Conservation (phyloP, 2,888 invertebrate genomes). For the Nudaria mundana region DNA sequence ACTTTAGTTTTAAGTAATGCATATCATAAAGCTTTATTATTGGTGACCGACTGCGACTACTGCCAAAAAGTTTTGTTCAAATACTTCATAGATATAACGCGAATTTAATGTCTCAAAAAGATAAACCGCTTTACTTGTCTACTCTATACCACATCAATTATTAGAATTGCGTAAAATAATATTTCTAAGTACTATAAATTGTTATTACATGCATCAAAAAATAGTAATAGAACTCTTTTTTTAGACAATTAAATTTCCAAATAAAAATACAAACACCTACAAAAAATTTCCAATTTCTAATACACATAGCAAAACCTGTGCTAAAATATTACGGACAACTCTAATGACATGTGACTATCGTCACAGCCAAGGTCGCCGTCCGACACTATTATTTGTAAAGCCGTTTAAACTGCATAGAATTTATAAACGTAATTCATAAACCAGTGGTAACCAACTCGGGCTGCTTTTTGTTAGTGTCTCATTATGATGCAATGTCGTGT, state of each 20-base stretch:
- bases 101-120: too few relatives aligned
- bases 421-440: conserved; percentile 8
- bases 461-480: conserved; percentile 13
- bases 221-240: too few relatives aligned
- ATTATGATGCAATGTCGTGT: conserved; percentile 22
- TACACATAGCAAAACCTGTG: background rate
- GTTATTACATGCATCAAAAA: too few relatives aligned
- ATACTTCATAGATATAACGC: too few relatives aligned
- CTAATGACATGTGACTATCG: background rate
- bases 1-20: too few relatives aligned
- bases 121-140: too few relatives aligned
- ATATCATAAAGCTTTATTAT: background rate
- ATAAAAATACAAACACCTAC: too few relatives aligned
- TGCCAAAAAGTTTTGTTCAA: background rate
- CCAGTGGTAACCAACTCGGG: conserved; percentile 12
- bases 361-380: conserved; percentile 4
- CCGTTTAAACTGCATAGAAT: conserved; percentile 5
- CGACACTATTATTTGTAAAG: conserved; percentile 6
- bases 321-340: conserved; percentile 1
- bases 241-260: too few relatives aligned
- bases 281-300: too few relatives aligned
- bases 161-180: too few relatives aligned
- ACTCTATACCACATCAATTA: too few relatives aligned
- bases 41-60: background rate
- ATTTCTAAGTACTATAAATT: too few relatives aligned